A percentile compares a stretch with the other conserved stretches of the same genome.
phyloP scores from a whole-genome alignment of 2,797 vertebrate genomes.

The Darevskia nairensis region DNA sequence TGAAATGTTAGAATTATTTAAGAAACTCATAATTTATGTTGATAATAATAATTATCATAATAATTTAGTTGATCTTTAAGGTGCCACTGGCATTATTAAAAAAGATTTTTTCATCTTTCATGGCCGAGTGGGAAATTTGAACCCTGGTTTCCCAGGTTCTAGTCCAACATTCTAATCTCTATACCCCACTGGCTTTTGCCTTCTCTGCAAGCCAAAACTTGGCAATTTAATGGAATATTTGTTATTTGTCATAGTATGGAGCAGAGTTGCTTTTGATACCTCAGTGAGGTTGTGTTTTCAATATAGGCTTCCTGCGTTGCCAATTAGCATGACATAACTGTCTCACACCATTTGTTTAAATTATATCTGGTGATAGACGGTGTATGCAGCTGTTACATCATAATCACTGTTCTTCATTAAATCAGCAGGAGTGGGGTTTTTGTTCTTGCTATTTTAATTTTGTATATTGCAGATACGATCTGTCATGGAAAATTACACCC shows the following conservation, averaged over 20 bases:
- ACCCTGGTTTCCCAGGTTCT: too few species aligned
- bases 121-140: too few species aligned
- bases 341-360: constrained; percentile 5
- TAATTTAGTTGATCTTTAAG: too few species aligned
- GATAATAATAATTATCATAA: too few species aligned
- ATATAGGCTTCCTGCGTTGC: not conserved
- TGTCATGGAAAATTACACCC: not conserved
- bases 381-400: constrained; percentile 14
- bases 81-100: too few species aligned
- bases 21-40: too few species aligned
- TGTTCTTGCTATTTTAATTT: constrained; percentile 15
- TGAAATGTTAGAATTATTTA: not conserved
- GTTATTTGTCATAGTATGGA: not conserved
- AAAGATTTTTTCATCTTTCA: too few species aligned
- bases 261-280: not conserved
- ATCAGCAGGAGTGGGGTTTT: constrained; percentile 1
- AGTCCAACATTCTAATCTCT: too few species aligned
- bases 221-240: not conserved
- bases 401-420: not conserved
- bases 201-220: not conserved
- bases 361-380: not conserved
- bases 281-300: not conserved
- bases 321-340: not conserved
- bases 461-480: constrained; percentile 1
- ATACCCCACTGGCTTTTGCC: too few species aligned